Conservation (phyloP, 2,113 vertebrate genomes). For the Acinonyx jubatus region DNA sequence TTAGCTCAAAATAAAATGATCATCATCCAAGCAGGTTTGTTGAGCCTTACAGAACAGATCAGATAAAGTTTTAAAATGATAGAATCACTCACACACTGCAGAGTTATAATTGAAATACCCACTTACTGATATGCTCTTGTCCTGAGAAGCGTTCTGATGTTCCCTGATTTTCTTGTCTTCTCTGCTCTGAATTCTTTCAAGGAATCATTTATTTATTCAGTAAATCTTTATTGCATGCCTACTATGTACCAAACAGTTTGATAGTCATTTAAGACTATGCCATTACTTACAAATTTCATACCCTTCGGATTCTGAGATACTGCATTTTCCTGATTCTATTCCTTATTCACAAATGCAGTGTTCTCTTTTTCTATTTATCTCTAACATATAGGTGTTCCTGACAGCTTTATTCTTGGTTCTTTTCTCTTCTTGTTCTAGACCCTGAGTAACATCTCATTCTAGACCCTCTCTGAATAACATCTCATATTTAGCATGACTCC, state of each 20-base stretch:
- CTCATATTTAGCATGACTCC: neutral
- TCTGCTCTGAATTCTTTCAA: neutral
- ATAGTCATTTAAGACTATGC: neutral
- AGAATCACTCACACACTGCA: neutral
- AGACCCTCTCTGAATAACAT: neutral
- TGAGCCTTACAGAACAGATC: constrained; percentile 10
- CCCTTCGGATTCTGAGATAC: neutral
- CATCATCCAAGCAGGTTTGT: constrained; percentile 2
- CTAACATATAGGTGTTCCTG: neutral
- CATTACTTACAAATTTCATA: neutral
- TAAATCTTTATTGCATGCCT: neutral
- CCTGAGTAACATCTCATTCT: too few relatives aligned
- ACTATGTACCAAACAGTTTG: neutral
- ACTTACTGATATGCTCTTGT: neutral
- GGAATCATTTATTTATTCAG: neutral
- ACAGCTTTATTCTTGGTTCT: neutral
- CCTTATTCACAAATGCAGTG: neutral
- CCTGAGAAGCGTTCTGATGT: neutral
- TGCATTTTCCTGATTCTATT: neutral
- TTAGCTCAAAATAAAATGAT: constrained; percentile 50
- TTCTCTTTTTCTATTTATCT: neutral
- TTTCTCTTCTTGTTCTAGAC: neutral
- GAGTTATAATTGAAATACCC: constrained; percentile 1
- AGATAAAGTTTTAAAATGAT: constrained; percentile 2
- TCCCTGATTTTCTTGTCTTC: constrained; percentile 4